Base-by-base conservation (phyloP, 2,888 invertebrate genomes). In the Lamproptera curius region DNA sequence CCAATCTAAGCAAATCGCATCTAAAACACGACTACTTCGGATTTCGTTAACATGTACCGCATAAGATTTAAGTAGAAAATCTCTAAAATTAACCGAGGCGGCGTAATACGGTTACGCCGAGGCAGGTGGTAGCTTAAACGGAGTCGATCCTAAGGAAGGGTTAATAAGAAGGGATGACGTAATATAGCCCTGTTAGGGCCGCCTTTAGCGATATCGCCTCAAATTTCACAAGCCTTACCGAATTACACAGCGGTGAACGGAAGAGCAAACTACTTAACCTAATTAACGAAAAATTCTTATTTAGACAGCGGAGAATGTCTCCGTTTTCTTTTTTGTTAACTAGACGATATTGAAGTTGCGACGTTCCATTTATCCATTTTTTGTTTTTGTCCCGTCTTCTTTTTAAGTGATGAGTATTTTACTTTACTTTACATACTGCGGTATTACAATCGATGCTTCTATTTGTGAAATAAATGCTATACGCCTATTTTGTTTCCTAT, bases 181-280 rank as follows among this genome's bases (percentile, higher is more conserved):
- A 80, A 80, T 79, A 73, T 74, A 67, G 65, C 70, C 59, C 64
- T 61, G 67, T 65, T 63, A 68, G 65, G 59, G 61, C 60, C 58
- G 59, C 63, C 62, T 55, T 56, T 57, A 52, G 57, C 62, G 65
- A 63, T 66, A 70, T 70, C 68, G 74, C 67, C 52, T 76, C 69
- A 66, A 67, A 69, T 79, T 80, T 69, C 76, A 63, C 63, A 59
- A 66, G 65, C 65, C 67, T 69, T 65, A 65, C 67, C 55, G 67
- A 73, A 73, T 72, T 72, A 74, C 69, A 63, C 67, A 68, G 74
- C 62, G 73, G 71, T 64, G 68, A 65, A 67, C 63, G 63, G 65
- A 63, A 63, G 65, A 73, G 66, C 69, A 63, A 75, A 78, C 78
- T 78, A 78, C 76, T 82, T 80, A 77, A 80, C 74, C 75, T 77